Evolutionary conservation across 2,797 vertebrate species (phyloP), one percentile per base, ranked within the genome.

Genomic region (Enteromius treurensis): DNA sequence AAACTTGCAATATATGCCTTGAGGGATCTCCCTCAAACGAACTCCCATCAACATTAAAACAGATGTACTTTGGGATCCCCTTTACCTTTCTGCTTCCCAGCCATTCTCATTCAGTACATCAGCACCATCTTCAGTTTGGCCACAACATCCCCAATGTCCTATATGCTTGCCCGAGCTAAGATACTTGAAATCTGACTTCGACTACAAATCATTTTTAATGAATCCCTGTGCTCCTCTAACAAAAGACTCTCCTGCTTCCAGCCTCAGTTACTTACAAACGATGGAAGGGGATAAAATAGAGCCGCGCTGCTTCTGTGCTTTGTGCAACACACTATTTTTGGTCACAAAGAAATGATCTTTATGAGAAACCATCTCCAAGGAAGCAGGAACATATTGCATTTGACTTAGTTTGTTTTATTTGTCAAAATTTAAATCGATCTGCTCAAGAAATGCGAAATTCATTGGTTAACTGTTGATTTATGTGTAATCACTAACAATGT

Each of bases 201-300:
- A 89, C 55, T 87, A 88, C 81, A 88, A 91, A 91, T 92, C 55
- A 86, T 84, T 91, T 91, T 88, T 90, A 90, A 93, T 91, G 85
- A 91, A 90, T 90, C 15, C 53, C 87, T 64, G 70, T 51, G 65
- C 83, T 80, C 34, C 79, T 45, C 53, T 76, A 74, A n/a, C 45
- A 78, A 82, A 83, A 62, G 45, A 32, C 53, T 86, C 69, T 81
- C 49, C 71, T 81, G 76, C 55, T 77, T 69, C 55, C 19, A 62
- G 34, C 49, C 77, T 67, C 51, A 19, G 75, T 79, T 37, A 42
- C 49, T 82, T 79, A 60, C 73, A 82, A 62, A 58, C 42, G 77
- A 82, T 73, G 55, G 69, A 75, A 79, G n/a, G n/a, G 55, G 13
- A 51, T 34, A 62, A 76, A 67, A 67, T n/a, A 58, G 7, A 62